A percentile compares a stretch with the other conserved stretches of the same genome.
phyloP scores from a whole-genome alignment of 1,140 invertebrate genomes.

The Pomacea maculata region DNA sequence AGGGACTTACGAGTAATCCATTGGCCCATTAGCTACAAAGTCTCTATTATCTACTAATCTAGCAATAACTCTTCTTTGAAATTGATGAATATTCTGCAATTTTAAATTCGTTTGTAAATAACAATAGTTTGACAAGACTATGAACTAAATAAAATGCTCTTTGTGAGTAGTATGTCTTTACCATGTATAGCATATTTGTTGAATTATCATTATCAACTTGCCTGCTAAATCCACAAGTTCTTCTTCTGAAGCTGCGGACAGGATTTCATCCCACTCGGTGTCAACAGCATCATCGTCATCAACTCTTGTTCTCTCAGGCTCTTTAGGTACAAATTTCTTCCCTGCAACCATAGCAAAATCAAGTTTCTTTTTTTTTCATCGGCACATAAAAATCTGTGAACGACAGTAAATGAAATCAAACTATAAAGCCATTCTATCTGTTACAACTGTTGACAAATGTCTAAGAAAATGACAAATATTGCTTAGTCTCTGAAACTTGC shows the following conservation, averaged over 20 bases:
- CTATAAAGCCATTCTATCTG: too few relatives aligned
- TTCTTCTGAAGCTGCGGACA: conserved; percentile 90
- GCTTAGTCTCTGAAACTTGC: too few relatives aligned
- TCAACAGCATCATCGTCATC: conserved; percentile 75
- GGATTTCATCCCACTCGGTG: conserved; percentile 95
- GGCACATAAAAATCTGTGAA: background rate
- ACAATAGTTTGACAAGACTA: too few relatives aligned
- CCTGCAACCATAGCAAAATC: conserved; percentile 47
- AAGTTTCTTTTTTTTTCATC: background rate
- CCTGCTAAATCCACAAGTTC: conserved; percentile 99
- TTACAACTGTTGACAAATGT: too few relatives aligned
- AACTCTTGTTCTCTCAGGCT: conserved; percentile 70
- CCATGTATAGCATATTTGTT: too few relatives aligned
- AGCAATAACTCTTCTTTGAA: too few relatives aligned
- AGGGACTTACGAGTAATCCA: background rate
- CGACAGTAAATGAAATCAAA: background rate
- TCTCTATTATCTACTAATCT: too few relatives aligned
- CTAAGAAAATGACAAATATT: too few relatives aligned
- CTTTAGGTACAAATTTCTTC: conserved; percentile 82
- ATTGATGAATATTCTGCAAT: too few relatives aligned
- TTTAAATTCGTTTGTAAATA: too few relatives aligned
- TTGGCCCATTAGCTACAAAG: background rate
- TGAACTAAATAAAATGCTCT: too few relatives aligned
- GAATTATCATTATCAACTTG: conserved; percentile 61
- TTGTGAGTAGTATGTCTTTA: too few relatives aligned